Base-by-base conservation (phyloP, 2,113 vertebrate species). In the Oryzias celebensis region DNA sequence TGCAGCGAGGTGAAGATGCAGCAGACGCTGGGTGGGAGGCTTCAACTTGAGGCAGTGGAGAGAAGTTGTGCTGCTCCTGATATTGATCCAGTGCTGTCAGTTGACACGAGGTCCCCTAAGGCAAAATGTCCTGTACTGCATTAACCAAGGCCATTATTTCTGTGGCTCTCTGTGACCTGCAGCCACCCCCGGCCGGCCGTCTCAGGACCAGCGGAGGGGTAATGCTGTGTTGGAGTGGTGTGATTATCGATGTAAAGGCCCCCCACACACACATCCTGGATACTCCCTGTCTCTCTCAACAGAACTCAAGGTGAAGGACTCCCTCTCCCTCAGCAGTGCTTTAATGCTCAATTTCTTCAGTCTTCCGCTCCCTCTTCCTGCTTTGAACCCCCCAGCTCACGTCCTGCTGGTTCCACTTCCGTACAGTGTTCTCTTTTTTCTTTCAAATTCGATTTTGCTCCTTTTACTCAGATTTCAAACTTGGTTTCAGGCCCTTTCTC, bases 231-330 rank as follows among this genome's bases (percentile, higher is more conserved):
- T 36, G 22, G 59, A 77, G 63, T 50, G 60, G 73, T 50, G 68
- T 62, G 77, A 85, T 84, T 85, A 81, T 75, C 70, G 73, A 85
- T 81, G 66, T 71, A 73, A 79, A 83, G 77, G 78, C 68, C 50
- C 71, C 1, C 20, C 36, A 3, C 26, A 28, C 26, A 28, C 50
- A 49, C 65, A 47, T 58, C 52, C 68, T 4, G 45, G 65, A 55
- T 36, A 44, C 73, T 65, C 58, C 72, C 62, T 20, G 62, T 75
- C 54, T 57, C 31, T 62, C 56, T 20, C 58, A 58, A 61, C 51
- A 55, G 68, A 62, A 67, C 68, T 75, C 3, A 24, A 73, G 65
- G 73, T 74, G 62, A 79, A 79, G 70, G 70, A 54, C 68, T 75
- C 41, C 59, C 43, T 72, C 46, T 77, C 62, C 58, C 46, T 31